Evolutionary conservation across 2,888 invertebrate genomes (phyloP).

Genomic region (Oscheius sp.): DNA sequence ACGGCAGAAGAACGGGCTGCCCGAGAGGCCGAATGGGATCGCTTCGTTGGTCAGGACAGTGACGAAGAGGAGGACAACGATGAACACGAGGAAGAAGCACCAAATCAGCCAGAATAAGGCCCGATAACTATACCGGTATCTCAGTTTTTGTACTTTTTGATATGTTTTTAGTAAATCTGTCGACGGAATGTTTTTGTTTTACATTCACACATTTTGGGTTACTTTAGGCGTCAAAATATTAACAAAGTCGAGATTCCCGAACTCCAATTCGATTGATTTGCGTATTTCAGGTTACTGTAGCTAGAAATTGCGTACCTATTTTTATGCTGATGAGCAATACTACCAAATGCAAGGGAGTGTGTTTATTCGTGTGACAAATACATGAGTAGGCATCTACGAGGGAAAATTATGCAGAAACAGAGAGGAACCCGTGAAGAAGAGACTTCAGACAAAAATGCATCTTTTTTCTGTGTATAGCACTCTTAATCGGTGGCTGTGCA

Average conservation of each 20-base stretch:
- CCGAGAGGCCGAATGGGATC: constrained; percentile 85
- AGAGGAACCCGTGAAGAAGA: constrained; percentile 16
- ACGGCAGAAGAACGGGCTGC: constrained; percentile 87
- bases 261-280: too few relatives aligned
- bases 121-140: not conserved
- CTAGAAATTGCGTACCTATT: too few relatives aligned
- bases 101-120: not conserved
- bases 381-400: constrained; percentile 9
- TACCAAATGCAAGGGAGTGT: not conserved
- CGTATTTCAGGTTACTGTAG: too few relatives aligned
- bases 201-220: too few relatives aligned
- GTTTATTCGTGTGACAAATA: constrained; percentile 18
- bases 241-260: too few relatives aligned
- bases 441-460: not conserved
- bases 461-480: not conserved
- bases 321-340: too few relatives aligned
- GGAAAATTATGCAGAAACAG: constrained; percentile 6
- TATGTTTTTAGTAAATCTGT: constrained; percentile 5
- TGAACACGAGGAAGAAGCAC: constrained; percentile 1
- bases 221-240: too few relatives aligned
- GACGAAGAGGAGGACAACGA: constrained; percentile 17
- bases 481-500: constrained; percentile 34
- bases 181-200: not conserved
- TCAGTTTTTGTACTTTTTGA: not conserved
- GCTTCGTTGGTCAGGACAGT: constrained; percentile 40